phyloP scores from a whole-genome alignment of 2,113 vertebrate genomes.

The Ancistrus triradiatus region DNA sequence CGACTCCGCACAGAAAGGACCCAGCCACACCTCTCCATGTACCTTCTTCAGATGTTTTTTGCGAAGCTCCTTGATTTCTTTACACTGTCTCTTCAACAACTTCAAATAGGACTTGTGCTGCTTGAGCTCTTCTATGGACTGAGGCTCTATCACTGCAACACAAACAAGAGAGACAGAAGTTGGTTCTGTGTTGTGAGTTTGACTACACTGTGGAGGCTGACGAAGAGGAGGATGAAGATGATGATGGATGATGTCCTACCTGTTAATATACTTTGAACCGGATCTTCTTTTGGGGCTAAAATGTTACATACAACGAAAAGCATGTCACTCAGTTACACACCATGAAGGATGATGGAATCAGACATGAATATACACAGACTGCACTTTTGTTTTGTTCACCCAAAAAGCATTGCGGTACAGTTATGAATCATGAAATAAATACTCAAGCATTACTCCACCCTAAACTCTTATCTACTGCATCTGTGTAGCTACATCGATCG shows the following conservation, averaged over 20 bases:
- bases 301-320: slow-evolving; percentile 38
- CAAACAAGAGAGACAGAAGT: not conserved
- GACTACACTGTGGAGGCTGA: slow-evolving; percentile 11
- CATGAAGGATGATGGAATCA: slow-evolving; percentile 4
- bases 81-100: slow-evolving; percentile 74
- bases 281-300: slow-evolving; percentile 73
- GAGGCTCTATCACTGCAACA: slow-evolving; percentile 64
- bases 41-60: slow-evolving; percentile 81
- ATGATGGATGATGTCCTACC: slow-evolving; percentile 62
- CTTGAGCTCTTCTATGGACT: slow-evolving; percentile 69
- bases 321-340: slow-evolving; percentile 28
- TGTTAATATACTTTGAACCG: slow-evolving; percentile 75
- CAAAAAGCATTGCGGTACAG: too few species aligned
- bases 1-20: too few species aligned
- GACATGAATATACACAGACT: slow-evolving; percentile 1
- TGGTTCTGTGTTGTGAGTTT: not conserved
- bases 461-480: too few species aligned
- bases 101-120: slow-evolving; percentile 75
- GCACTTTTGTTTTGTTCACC: not conserved
- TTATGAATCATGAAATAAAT: too few species aligned
- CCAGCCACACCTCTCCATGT: too few species aligned
- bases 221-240: not conserved
- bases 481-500: too few species aligned
- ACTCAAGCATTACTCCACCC: too few species aligned
- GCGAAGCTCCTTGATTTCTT: slow-evolving; percentile 77